Conservation (phyloP, 2,888 invertebrate genomes). For the Dasypolia templi region DNA sequence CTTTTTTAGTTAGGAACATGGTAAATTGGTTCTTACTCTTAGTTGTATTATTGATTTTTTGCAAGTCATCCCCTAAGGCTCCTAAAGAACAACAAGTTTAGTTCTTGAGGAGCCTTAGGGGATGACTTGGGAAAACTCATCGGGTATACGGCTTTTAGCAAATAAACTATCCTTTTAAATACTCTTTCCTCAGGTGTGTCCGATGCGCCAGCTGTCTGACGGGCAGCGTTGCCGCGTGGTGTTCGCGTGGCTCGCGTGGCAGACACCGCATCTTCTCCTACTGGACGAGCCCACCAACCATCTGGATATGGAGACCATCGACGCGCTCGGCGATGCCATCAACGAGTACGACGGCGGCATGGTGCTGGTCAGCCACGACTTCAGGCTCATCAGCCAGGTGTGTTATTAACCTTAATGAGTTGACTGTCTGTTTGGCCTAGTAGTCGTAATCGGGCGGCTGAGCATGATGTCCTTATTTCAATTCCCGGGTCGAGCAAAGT, state of each 20-base stretch:
- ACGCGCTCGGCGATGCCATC: conserved; percentile 99
- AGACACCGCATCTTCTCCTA: conserved; percentile 97
- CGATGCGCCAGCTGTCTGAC: conserved; percentile 98
- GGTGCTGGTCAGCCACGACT: conserved; percentile 99
- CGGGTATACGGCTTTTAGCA: background rate
- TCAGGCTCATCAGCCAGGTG: conserved; percentile 99
- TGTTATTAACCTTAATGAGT: background rate
- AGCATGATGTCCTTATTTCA: background rate
- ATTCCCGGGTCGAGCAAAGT: background rate
- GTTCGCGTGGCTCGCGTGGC: conserved; percentile 99
- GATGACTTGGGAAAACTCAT: no score
- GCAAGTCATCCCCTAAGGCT: background rate
- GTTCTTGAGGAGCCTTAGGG: no score
- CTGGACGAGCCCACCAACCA: conserved; percentile 97
- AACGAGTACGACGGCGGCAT: conserved; percentile 99
- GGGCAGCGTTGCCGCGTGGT: conserved; percentile 99
- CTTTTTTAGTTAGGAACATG: background rate
- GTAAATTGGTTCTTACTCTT: background rate
- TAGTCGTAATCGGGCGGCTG: no score
- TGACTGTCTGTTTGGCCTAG: no score
- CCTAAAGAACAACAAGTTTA: background rate
- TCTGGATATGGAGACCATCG: conserved; percentile 99
- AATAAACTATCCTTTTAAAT: background rate
- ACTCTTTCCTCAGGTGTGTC: conserved; percentile 93
- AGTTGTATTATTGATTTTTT: background rate